Evolutionary conservation across 2,888 invertebrate species (phyloP).

Genomic region (Diaphora mendica): DNA sequence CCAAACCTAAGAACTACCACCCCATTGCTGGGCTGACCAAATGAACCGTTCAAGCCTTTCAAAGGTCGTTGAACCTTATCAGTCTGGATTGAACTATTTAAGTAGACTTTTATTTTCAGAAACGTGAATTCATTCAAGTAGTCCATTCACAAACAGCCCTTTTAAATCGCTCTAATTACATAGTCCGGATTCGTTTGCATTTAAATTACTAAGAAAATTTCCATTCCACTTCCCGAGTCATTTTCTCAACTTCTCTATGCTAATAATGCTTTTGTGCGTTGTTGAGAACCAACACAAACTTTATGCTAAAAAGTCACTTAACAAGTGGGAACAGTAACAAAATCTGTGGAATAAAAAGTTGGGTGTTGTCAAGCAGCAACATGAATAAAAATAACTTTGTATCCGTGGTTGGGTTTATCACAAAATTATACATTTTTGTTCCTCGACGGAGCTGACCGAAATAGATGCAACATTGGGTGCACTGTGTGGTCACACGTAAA

Average conservation of each 20-base stretch:
- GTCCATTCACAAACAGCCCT: conserved; percentile 46
- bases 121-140: not conserved
- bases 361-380: conserved; percentile 26
- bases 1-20: not conserved
- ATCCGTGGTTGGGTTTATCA: conserved; percentile 30
- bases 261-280: conserved; percentile 69
- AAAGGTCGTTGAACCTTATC: no score
- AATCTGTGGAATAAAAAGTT: conserved; percentile 48
- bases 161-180: conserved; percentile 75
- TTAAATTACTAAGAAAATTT: conserved; percentile 75
- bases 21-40: not conserved
- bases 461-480: conserved; percentile 35
- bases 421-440: conserved; percentile 25
- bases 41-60: not conserved
- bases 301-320: conserved; percentile 75
- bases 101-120: not conserved
- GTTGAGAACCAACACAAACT: conserved; percentile 63
- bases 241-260: conserved; percentile 73
- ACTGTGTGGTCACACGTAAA: conserved; percentile 19
- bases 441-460: conserved; percentile 21
- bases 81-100: not conserved
- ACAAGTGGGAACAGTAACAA: conserved; percentile 59
- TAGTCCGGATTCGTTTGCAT: conserved; percentile 78
- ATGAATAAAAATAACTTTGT: conserved; percentile 40
- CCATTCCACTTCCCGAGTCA: conserved; percentile 71